Conservation (phyloP, 1,140 invertebrate species). For the Proctacanthus coquilletti region DNA sequence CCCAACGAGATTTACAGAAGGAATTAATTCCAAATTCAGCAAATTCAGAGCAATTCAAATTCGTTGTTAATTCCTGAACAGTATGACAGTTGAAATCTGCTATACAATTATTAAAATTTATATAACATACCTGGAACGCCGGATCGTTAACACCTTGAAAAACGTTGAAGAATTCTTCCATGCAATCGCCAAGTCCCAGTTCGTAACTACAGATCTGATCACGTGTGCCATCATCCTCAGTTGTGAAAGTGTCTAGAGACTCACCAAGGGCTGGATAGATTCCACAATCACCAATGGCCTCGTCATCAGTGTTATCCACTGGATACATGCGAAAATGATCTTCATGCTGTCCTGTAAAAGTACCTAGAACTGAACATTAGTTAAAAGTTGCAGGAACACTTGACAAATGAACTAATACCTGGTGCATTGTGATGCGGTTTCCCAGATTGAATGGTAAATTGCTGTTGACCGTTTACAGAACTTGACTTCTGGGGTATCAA, state of each 20-base stretch:
- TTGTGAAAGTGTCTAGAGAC: conserved; percentile 4
- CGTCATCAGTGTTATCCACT: conserved; percentile 11
- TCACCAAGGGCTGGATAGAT: conserved; percentile 10
- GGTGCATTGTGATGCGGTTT: no score
- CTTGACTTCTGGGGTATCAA: no score
- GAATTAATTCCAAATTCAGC: conserved; percentile 26
- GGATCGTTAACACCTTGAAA: conserved; percentile 12
- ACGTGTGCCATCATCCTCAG: conserved; percentile 4
- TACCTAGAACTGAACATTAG: conserved; percentile 7
- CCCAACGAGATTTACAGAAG: conserved; percentile 25
- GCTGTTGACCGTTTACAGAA: conserved; percentile 17
- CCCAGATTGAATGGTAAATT: conserved; percentile 7
- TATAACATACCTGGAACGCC: conserved; percentile 11
- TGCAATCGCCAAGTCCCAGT: conserved; percentile 18
- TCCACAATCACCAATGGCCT: conserved; percentile 10
- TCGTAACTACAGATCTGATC: conserved; percentile 7
- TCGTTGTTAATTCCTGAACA: conserved; percentile 19
- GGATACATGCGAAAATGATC: conserved; percentile 6
- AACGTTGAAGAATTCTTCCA: conserved; percentile 29
- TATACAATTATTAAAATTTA: neutral
- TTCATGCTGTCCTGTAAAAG: conserved; percentile 4
- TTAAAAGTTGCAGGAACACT: no score
- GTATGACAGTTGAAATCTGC: neutral
- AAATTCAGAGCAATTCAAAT: conserved; percentile 23
- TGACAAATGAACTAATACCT: no score